phyloP scores from a whole-genome alignment of 2,888 invertebrate species.

The Temnothorax unifasciatus region DNA sequence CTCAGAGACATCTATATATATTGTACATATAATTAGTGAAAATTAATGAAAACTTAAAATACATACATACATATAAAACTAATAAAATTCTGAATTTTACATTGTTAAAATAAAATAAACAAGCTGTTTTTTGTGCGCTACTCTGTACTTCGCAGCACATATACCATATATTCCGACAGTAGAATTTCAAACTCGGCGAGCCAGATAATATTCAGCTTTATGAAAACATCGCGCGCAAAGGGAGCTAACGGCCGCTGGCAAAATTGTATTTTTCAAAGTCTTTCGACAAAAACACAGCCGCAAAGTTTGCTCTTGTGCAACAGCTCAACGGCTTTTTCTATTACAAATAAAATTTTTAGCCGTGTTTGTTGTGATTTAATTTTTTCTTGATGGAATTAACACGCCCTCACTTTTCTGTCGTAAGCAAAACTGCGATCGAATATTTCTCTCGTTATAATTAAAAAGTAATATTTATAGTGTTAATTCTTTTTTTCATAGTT shows the following conservation, averaged over 20 bases:
- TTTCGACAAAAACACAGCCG: neutral
- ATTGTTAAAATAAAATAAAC: neutral
- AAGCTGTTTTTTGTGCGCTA: neutral
- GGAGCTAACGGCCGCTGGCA: neutral
- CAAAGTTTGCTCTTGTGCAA: slow-evolving; percentile 3
- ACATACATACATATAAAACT: neutral
- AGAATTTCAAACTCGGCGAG: neutral
- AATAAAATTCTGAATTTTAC: neutral
- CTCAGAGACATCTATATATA: too few relatives aligned
- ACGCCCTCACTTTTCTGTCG: neutral
- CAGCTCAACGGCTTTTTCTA: neutral
- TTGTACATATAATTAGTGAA: too few relatives aligned
- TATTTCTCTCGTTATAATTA: neutral
- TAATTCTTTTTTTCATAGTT: neutral
- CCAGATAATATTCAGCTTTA: slow-evolving; percentile 14
- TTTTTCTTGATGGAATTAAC: neutral
- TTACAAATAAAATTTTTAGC: neutral
- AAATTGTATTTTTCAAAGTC: slow-evolving; percentile 8
- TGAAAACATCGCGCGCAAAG: neutral
- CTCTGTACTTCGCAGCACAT: neutral
- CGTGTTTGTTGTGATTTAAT: neutral
- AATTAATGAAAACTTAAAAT: neutral
- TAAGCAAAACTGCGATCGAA: neutral
- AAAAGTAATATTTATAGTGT: neutral
- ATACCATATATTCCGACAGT: neutral